Conservation (phyloP, 2,888 invertebrate genomes). For the Ptychoptera albimana region DNA sequence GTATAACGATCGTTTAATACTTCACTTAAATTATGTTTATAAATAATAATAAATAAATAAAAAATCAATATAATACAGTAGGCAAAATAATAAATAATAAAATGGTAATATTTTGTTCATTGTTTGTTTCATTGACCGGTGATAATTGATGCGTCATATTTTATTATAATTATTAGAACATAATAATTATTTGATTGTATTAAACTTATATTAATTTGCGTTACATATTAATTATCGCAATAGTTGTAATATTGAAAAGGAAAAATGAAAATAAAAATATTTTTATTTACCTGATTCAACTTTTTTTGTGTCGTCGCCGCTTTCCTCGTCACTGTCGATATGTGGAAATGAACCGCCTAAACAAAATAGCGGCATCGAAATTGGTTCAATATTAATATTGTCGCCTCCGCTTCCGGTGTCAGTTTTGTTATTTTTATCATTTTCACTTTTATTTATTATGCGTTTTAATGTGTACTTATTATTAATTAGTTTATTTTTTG, state of each 20-base stretch:
- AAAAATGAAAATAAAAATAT: not conserved
- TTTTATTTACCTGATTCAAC: conserved; percentile 9
- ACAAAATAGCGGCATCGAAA: conserved; percentile 41
- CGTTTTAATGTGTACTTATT: conserved; percentile 29
- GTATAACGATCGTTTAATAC: too few species aligned
- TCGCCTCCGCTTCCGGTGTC: not conserved
- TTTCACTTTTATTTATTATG: conserved; percentile 10
- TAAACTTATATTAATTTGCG: too few species aligned
- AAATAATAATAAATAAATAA: too few species aligned
- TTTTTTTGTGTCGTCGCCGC: conserved; percentile 32
- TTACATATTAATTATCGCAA: not conserved
- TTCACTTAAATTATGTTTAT: too few species aligned
- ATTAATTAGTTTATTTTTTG: conserved; percentile 29
- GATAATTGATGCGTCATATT: too few species aligned
- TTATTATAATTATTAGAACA: too few species aligned
- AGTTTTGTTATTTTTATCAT: not conserved
- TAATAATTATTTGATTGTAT: too few species aligned
- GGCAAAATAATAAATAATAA: too few species aligned
- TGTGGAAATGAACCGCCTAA: conserved; percentile 51
- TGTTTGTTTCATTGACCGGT: too few species aligned
- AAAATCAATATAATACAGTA: too few species aligned
- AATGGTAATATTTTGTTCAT: too few species aligned
- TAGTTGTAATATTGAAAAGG: not conserved
- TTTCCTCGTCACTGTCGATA: conserved; percentile 57
- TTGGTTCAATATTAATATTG: conserved; percentile 15